These are phyloP conservation scores for Strix aluco DNA, from an alignment of 2,113 vertebrate genomes.

Conservation along the genomic window DNA sequence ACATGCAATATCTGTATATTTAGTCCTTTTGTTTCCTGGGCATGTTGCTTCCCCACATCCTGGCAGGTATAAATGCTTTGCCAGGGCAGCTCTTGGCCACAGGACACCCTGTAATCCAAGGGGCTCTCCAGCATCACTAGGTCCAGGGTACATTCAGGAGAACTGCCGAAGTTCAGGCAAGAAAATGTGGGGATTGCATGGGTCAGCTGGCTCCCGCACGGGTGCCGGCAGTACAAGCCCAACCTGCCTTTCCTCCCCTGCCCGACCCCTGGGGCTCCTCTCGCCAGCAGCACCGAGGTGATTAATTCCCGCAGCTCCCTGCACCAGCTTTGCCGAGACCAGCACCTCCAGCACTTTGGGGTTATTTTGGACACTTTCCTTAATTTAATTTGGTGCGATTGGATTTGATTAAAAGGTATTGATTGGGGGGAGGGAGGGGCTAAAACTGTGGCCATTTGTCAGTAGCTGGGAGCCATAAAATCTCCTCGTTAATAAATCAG, in stretches of 20 bases:
- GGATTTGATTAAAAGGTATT: conserved; percentile 74
- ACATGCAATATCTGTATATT: fast-evolving
- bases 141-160: fast-evolving
- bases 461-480: conserved; percentile 47
- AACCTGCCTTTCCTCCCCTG: neutral
- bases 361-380: conserved; percentile 25
- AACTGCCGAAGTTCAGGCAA: neutral
- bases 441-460: conserved; percentile 71
- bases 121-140: neutral
- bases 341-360: neutral
- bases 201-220: fast-evolving
- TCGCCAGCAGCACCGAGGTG: neutral
- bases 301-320: neutral
- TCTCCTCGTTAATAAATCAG: conserved; percentile 68
- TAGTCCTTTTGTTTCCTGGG: neutral
- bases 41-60: neutral
- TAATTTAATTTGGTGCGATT: conserved; percentile 69
- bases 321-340: fast-evolving
- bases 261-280: fast-evolving
- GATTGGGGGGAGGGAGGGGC: conserved; percentile 32
- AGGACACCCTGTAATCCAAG: fast-evolving
- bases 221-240: fast-evolving
- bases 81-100: neutral
- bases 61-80: fast-evolving
- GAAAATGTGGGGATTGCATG: fast-evolving